Conservation (phyloP, 2,797 vertebrate genomes). For the Danio choprae region DNA sequence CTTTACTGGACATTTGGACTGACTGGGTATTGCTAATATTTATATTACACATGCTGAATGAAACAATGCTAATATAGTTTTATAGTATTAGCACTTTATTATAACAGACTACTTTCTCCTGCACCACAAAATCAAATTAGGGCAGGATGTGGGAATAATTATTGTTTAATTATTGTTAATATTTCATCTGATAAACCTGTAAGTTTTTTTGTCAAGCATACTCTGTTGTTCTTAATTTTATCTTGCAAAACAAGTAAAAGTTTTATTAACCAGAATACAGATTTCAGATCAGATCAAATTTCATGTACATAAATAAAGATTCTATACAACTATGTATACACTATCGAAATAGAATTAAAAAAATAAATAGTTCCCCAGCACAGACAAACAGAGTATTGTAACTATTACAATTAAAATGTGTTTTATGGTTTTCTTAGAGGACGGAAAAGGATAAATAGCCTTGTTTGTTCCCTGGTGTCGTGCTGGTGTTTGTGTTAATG, state of each 20-base stretch:
- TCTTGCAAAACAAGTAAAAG: neutral
- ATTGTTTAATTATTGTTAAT: neutral
- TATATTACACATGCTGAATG: neutral
- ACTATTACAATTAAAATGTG: neutral
- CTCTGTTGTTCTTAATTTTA: neutral
- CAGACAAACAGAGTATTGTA: neutral
- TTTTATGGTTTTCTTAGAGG: neutral
- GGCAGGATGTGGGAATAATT: no score
- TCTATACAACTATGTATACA: no score
- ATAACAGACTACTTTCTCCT: neutral
- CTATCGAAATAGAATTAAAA: neutral
- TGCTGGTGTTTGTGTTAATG: conserved; percentile 3
- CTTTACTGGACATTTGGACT: neutral
- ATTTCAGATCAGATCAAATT: neutral
- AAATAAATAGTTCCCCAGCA: neutral
- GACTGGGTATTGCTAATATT: neutral
- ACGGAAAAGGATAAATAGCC: neutral
- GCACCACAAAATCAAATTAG: neutral
- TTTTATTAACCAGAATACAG: neutral
- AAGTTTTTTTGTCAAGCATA: neutral
- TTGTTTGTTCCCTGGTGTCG: conserved; percentile 5
- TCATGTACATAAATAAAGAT: neutral
- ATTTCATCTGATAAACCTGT: neutral
- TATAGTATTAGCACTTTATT: no score
- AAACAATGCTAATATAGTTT: no score